A percentile compares a stretch with the other conserved stretches of the same genome.
Evolutionary conservation across 2,797 vertebrate species (phyloP).

Genomic region (Phrynocephalus forsythii): DNA sequence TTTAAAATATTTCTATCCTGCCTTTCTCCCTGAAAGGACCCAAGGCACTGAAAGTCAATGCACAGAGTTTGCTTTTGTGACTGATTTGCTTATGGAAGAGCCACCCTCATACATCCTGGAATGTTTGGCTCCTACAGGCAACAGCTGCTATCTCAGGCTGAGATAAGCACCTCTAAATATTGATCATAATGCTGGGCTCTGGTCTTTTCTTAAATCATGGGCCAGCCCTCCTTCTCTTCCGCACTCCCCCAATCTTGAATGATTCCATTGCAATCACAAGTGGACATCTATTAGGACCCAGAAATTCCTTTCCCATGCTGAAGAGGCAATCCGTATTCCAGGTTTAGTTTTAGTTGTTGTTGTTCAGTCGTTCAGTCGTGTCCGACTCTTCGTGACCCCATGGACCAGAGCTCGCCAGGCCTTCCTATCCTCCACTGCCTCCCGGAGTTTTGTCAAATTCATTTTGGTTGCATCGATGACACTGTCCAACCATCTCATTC

Average conservation of each 20-base stretch:
- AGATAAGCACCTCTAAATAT: constrained; percentile 10
- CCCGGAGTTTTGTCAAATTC: too few relatives aligned
- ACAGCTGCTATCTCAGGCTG: not conserved
- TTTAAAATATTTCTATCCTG: too few relatives aligned
- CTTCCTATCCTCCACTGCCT: too few relatives aligned
- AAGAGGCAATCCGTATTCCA: not conserved
- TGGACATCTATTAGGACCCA: not conserved
- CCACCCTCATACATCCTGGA: not conserved
- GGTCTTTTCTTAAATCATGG: not conserved
- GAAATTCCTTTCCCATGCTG: not conserved
- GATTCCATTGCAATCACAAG: not conserved
- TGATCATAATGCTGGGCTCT: not conserved
- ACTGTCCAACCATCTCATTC: too few relatives aligned
- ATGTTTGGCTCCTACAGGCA: constrained; percentile 2
- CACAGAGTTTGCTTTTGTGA: not conserved
- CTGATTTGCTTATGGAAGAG: not conserved
- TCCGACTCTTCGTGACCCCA: too few relatives aligned
- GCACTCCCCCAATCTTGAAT: not conserved
- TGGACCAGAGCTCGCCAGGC: too few relatives aligned
- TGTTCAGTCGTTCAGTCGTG: too few relatives aligned
- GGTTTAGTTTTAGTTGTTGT: not conserved
- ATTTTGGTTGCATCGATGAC: too few relatives aligned
- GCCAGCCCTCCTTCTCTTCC: not conserved
- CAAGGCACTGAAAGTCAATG: not conserved
- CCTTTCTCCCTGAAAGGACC: too few relatives aligned